Evolutionary conservation across 1,140 invertebrate species (phyloP).

Genomic region (Drosophila chauvacae): DNA sequence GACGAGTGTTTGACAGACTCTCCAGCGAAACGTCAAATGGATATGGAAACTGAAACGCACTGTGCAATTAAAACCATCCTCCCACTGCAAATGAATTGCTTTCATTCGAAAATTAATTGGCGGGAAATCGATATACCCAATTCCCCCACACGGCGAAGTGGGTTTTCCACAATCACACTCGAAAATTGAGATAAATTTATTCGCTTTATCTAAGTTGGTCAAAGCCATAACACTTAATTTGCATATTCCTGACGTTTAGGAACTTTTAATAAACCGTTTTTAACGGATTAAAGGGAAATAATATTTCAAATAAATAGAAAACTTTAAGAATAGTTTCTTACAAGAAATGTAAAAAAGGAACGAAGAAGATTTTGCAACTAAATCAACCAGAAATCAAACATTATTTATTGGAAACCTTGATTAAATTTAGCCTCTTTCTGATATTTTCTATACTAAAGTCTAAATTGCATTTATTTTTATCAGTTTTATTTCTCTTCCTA

Average conservation of each 20-base stretch:
- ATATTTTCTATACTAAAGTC: too few species aligned
- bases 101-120: conserved; percentile 24
- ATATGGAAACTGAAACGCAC: conserved; percentile 28
- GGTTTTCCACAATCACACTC: not conserved
- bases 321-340: not conserved
- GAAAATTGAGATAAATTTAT: not conserved
- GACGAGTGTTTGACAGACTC: conserved; percentile 55
- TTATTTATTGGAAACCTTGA: too few species aligned
- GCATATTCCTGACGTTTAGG: not conserved
- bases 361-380: too few species aligned
- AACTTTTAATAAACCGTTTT: not conserved
- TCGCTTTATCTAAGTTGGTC: not conserved
- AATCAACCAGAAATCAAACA: too few species aligned
- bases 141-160: too few species aligned
- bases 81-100: conserved; percentile 1
- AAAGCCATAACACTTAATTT: not conserved
- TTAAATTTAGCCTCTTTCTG: not conserved
- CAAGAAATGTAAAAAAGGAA: too few species aligned
- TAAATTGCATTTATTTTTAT: not conserved
- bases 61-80: conserved; percentile 25
- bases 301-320: too few species aligned
- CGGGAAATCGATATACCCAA: conserved; percentile 15
- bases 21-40: conserved; percentile 51
- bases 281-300: not conserved
- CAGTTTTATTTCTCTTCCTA: too few species aligned